These are phyloP conservation scores for Lagodon rhomboides DNA, from an alignment of 2,797 vertebrate genomes.

Conservation along the genomic window DNA sequence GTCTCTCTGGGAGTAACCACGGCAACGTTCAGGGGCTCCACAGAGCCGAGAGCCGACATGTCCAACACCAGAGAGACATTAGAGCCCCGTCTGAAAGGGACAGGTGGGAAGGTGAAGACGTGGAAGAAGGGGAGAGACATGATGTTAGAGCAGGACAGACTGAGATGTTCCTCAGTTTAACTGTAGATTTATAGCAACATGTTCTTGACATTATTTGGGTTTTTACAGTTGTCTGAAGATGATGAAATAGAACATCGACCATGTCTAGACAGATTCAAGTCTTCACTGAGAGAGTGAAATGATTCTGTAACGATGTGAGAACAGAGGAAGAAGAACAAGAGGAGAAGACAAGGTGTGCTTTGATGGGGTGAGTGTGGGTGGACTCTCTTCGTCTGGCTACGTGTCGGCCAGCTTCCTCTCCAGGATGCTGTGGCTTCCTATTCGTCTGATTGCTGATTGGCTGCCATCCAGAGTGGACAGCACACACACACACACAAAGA, in stretches of 20 bases:
- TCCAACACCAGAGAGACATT: conserved; percentile 97
- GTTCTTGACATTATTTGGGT: too few species aligned
- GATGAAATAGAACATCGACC: too few species aligned
- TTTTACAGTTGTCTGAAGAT: too few species aligned
- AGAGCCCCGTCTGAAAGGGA: conserved; percentile 90
- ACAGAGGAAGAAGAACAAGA: conserved; percentile 2
- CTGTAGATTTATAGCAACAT: too few species aligned
- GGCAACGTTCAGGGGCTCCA: conserved; percentile 89
- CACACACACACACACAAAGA: conserved; percentile 21
- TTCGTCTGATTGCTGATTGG: conserved; percentile 76
- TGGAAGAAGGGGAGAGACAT: not conserved
- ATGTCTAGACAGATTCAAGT: too few species aligned
- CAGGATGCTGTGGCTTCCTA: conserved; percentile 66
- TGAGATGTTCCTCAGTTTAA: not conserved
- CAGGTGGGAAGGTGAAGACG: not conserved
- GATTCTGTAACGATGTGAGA: not conserved
- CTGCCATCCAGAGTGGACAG: conserved; percentile 64
- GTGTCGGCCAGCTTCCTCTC: conserved; percentile 61
- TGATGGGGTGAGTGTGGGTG: conserved; percentile 4
- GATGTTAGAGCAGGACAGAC: not conserved
- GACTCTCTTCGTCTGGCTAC: conserved; percentile 48
- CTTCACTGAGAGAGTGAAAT: not conserved
- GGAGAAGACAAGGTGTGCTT: conserved; percentile 26
- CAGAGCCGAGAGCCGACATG: conserved; percentile 91
- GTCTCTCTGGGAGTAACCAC: conserved; percentile 91